phyloP scores from a whole-genome alignment of 2,888 invertebrate species.

The Scaptomyza tumidula region DNA sequence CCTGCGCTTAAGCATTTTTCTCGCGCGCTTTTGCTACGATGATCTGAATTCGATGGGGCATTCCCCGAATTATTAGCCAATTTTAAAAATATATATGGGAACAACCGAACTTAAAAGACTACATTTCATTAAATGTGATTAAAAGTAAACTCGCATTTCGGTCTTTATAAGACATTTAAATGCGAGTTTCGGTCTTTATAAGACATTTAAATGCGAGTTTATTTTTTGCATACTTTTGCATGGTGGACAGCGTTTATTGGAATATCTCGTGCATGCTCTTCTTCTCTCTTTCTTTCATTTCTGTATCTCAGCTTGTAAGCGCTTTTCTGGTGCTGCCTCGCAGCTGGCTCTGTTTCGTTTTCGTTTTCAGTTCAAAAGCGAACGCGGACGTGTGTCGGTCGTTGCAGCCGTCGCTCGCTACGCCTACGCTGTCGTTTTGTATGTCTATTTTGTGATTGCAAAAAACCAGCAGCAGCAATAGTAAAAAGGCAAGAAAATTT shows the following conservation, averaged over 20 bases:
- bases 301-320: slow-evolving; percentile 27
- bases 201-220: no score
- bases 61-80: slow-evolving; percentile 32
- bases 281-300: slow-evolving; percentile 18
- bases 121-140: background rate
- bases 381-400: slow-evolving; percentile 64
- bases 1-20: slow-evolving; percentile 39
- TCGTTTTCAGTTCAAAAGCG: slow-evolving; percentile 56
- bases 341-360: slow-evolving; percentile 46
- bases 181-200: background rate
- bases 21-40: slow-evolving; percentile 48
- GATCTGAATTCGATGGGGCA: slow-evolving; percentile 31
- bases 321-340: slow-evolving; percentile 43
- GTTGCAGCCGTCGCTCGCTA: slow-evolving; percentile 57
- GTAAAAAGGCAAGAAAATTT: slow-evolving; percentile 51
- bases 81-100: background rate
- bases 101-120: background rate
- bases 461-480: slow-evolving; percentile 56
- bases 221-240: no score
- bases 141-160: background rate
- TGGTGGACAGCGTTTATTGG: slow-evolving; percentile 29
- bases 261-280: slow-evolving; percentile 23
- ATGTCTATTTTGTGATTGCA: slow-evolving; percentile 67
- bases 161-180: background rate
- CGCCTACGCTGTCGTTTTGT: slow-evolving; percentile 54